Evolutionary conservation across 2,888 invertebrate species (phyloP), one percentile per base, ranked within the genome.

Genomic region (Caenorhabditis sp.): DNA sequence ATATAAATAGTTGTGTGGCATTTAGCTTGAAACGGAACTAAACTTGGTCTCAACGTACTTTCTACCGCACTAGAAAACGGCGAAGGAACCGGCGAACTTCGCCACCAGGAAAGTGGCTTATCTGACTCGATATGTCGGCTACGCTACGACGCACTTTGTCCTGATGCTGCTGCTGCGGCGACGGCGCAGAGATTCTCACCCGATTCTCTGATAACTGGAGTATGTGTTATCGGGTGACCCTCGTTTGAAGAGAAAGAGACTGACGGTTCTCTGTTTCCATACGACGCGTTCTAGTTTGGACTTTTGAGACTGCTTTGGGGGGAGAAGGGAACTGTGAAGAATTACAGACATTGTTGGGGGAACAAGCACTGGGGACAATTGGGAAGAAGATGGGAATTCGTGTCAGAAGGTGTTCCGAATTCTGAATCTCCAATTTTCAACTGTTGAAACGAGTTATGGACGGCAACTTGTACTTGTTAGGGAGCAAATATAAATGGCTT

Each of bases 231-330:
- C 65, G 32, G 44, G 35, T 47, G 58, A 72, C 65, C 22, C 28
- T 56, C 28, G 35, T 40, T 40, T 26, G 8, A 11, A 50, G 20
- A n/a, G n/a, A n/a, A n/a, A n/a, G n/a, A n/a, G n/a, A 51, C 35
- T 74, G 74, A 40, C 40, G 4, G 74, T 74, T 74, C 74, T 74
- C 35, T 65, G 74, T 40, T 74, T 60, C 50, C 20, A 24, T 15
- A 1, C 32, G 32, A 15, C 50, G 32, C 68, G 51, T 58, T 58
- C 22, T 72, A 62, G 71, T 72, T 64, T 64, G 64, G 56, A 72
- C 71, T 64, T 26, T 55, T 40, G 61, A 47, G 22, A 8, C 11
- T 40, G 2, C 32, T 11, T 40, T 40, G 40, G 13, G 13, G 13
- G 13, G 40, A 40, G 9, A 6, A 32, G 32, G 4, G 9, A 32